Base-by-base conservation (phyloP, 2,888 invertebrate species). In the Halictus ligatus region DNA sequence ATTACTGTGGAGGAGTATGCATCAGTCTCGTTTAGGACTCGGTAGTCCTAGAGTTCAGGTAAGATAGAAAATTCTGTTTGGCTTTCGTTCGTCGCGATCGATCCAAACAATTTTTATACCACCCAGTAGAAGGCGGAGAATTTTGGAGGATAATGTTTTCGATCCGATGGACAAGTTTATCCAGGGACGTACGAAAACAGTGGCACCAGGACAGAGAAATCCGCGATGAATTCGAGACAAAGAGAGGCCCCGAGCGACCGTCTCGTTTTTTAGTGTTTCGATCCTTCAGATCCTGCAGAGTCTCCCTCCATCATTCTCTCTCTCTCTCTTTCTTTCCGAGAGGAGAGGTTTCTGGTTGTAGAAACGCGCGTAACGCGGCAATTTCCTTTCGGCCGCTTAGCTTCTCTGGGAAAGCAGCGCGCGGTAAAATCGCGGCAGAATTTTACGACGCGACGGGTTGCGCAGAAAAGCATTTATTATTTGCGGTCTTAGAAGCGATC, bases 401-500 rank as follows among this genome's bases (percentile, higher is more conserved):
- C 71, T 43, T 71, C 76, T 69, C 77, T 77, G 89, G 80, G 89
- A 89, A 90, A 91, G 77, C 75, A 60, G 54, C 76, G 21, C 75
- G 77, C 83, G 81, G 81, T 76, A 73, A 83, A 86, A 85, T 86
- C 89, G 85, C 83, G 86, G 40, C 80, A 78, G 84, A 88, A 87
- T 86, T 91, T 91, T 90, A 91, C 90, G 87, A 89, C 73, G 84
- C 87, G 85, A 86, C 90, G 85, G 79, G 82, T 69, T 69, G 80
- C 84, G 85, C 87, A 83, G 88, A 89, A 82, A 84, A 85, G 91
- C 91, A 89, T 91, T 91, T 91, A 91, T 91, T 91, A 91, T 91
- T 91, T 91, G 91, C 91, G 90, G 91, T 91, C 89, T 91, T 91
- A 90, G 90, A 89, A 82, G 72, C 86, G 90, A 90, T 91, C 87